Percentiles rank a stretch among this genome's conserved stretches.
Conservation (phyloP, 2,113 vertebrate species). For the Varanus salvator region DNA sequence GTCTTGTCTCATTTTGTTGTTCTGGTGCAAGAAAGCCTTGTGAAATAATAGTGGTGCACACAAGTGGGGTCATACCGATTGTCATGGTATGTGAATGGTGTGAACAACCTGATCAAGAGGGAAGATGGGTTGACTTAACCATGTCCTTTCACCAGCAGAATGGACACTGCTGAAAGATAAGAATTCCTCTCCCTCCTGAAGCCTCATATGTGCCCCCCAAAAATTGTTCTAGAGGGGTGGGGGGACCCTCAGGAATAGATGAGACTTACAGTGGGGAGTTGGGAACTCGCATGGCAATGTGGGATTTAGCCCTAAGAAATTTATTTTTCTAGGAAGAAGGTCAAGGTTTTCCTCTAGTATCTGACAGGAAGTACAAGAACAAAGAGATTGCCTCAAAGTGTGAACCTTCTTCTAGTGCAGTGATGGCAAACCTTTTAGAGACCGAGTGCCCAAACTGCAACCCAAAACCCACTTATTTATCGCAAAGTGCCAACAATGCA, state of each 20-base stretch:
- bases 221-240: too few relatives aligned
- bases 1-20: neutral
- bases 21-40: neutral
- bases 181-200: too few relatives aligned
- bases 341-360: neutral
- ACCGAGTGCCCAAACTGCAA: too few relatives aligned
- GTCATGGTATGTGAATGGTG: neutral
- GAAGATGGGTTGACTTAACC: neutral
- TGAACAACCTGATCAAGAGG: neutral
- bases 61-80: neutral
- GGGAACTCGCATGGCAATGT: too few relatives aligned
- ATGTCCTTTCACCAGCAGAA: neutral
- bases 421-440: too few relatives aligned
- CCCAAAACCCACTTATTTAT: too few relatives aligned
- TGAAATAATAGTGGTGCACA: neutral
- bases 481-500: too few relatives aligned
- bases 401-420: neutral
- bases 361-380: neutral
- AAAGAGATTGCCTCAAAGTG: neutral
- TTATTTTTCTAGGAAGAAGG: neutral
- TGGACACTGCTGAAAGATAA: too few relatives aligned
- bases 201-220: too few relatives aligned
- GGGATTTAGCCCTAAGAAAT: neutral
- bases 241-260: too few relatives aligned
- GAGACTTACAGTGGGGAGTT: too few relatives aligned